Evolutionary conservation across 2,113 vertebrate genomes (phyloP), one percentile per base, ranked within the genome.

Genomic region (Lepus timidus): DNA sequence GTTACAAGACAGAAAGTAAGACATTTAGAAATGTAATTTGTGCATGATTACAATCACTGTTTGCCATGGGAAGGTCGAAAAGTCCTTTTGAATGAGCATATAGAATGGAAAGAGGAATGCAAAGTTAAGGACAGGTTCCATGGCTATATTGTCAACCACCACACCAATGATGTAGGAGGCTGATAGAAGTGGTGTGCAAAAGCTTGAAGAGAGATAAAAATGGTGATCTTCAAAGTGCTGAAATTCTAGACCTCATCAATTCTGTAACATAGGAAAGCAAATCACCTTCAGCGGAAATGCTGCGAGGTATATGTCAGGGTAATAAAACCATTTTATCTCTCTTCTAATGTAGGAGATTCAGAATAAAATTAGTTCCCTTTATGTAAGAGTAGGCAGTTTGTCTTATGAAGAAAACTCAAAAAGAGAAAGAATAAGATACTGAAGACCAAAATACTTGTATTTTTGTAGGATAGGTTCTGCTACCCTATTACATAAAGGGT

Each of bases 11-110:
- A 64, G 68, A 76, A 80, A 39, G 3, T 8, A 25, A 61, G 12
- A 4, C 14, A 6, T 3, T 2, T n/a, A 11, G 62, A 29, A n/a
- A 17, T 11, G 12, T 9, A 11, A 33, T 12, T 27, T 8, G 16
- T n/a, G 4, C 17, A 1, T 13, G 14, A 13, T 29, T 13, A 4
- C 12, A 23, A 6, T 12, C 20, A 9, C 0, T 11, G 20, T 9
- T 17, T 0, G 20, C 51, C 27, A 33, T 0, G 29, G 58, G 1
- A 1, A 44, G 44, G 44, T 44, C 44, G 6, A 44, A 44, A 44
- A 44, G 13, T 4, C 9, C 6, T 0, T 25, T 22, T 20, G 67
- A 61, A 52, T 4, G 17, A 14, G 3, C 49, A 74, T 19, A 8
- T 7, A 27, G 1, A n/a, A 29, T 71, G 6, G 80, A 19, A 83